Evolutionary conservation across 2,113 vertebrate genomes (phyloP), one percentile per base, ranked within the genome.

Genomic region (Ophthalmolycus amberensis): DNA sequence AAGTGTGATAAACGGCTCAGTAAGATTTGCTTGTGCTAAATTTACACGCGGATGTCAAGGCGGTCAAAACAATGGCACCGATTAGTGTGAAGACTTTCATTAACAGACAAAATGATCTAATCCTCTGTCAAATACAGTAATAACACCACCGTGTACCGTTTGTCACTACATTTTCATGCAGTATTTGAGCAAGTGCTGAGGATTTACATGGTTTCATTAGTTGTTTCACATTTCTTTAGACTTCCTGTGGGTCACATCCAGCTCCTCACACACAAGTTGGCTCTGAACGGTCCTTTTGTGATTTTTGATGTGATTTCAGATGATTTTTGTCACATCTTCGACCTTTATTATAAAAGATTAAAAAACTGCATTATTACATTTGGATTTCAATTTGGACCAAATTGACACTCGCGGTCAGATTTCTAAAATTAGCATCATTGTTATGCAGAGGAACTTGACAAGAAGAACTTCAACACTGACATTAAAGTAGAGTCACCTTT

Each of bases 401-500:
- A 74, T 29, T 89, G 80, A 82, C 80, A 60, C 83, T 77, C 27
- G 1, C 71, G 71, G 71, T 54, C 67, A 9, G 16, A 67, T 73
- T 87, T 89, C 85, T 84, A 89, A 89, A 89, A 82, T 85, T 82
- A 87, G 27, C 77, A 76, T 79, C 75, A 84, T 75, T 85, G 67
- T 82, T 79, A 84, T 87, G 77, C 83, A 85, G 64, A 79, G 75
- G 20, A 64, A 76, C 58, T 38, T 80, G 44, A 83, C 37, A 79
- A 62, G 34, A 85, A 42, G 25, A 82, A 77, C 54, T 52, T 80
- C 52, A 67, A 71, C 42, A n/a, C 59, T 50, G 14, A 75, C 46
- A 75, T 46, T 9, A 83, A 85, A 46, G 40, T 14, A 59, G 46
- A 74, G 54, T 82, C 71, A 77, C 71, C 82, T 86, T 79, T 85